Evolutionary conservation across 1,140 invertebrate genomes (phyloP), one percentile per base, ranked within the genome.

Genomic region (Macrosteles quadrilineatus): DNA sequence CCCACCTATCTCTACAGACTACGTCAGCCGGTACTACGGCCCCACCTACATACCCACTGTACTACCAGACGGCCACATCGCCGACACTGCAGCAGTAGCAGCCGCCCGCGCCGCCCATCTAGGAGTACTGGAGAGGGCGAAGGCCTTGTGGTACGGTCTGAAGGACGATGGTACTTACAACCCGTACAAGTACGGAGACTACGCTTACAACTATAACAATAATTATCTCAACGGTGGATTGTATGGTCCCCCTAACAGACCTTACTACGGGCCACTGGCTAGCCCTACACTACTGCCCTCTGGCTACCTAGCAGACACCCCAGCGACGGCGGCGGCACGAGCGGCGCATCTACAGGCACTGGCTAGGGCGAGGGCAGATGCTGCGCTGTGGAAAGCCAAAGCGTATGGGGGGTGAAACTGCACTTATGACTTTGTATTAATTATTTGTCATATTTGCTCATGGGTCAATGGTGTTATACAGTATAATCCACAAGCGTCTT

Each of bases 251-350:
- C 21, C 25, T 31, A 67, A 55, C 43, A 53, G 21, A 17, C 66
- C 40, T 9, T 30, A 47, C 27, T 23, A n/a, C 30, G 65, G 65
- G 4, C 27, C 65, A 2, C 3, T 47, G 11, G 27, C 32, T 31
- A 47, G 9, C 9, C 4, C 27, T 25, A 30, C 23, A 12, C 19
- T 45, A 6, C 40, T 30, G 17, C 36, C 62, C 32, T 57, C 32
- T 40, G 68, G 71, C 43, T 47, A 67, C 68, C 30, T 70, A 21
- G 68, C 71, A 19, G 71, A 73, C 47, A 70, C 72, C 23, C 50
- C 72, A 6, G 72, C 71, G 17, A 70, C 68, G 11, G 72, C 74
- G 25, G 71, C 66, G 43, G 76, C 74, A 32, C 75, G 73, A 67
- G 53, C 59, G 67, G 74, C 70, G 63, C 74, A 67, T 43, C 50